phyloP scores from a whole-genome alignment of 2,113 vertebrate genomes.

The Chlamydotis undulata region DNA sequence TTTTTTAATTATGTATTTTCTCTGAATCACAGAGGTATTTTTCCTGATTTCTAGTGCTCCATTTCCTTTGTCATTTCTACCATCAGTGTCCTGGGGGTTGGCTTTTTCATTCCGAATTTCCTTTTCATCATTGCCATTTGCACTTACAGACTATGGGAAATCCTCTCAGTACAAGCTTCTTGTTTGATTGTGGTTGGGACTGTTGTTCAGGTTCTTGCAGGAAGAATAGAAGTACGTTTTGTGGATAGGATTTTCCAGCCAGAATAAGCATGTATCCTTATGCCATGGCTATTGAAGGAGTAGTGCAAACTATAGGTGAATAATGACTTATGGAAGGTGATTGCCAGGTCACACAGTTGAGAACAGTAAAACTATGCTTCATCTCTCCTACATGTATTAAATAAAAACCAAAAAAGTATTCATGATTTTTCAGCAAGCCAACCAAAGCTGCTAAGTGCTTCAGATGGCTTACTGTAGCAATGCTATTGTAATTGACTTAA shows the following conservation, averaged over 20 bases:
- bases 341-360: not conserved
- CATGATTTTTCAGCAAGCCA: not conserved
- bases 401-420: not conserved
- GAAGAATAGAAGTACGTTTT: not conserved
- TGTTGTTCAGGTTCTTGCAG: not conserved
- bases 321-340: not conserved
- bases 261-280: not conserved
- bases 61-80: not conserved
- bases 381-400: not conserved
- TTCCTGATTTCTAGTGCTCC: not conserved
- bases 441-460: not conserved
- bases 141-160: not conserved
- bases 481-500: not conserved
- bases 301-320: not conserved
- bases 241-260: not conserved
- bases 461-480: not conserved
- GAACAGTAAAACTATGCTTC: not conserved
- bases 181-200: not conserved
- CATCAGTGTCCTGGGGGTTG: not conserved
- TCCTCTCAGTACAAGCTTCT: not conserved
- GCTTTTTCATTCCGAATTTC: not conserved
- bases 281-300: not conserved
- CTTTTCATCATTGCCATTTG: not conserved
- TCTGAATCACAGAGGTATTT: not conserved
- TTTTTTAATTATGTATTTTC: not conserved